Percentiles rank a stretch among this genome's conserved stretches.
These are phyloP conservation scores for Tragulus kanchil DNA, from an alignment of 2,113 vertebrate genomes.

Conservation along the genomic window DNA sequence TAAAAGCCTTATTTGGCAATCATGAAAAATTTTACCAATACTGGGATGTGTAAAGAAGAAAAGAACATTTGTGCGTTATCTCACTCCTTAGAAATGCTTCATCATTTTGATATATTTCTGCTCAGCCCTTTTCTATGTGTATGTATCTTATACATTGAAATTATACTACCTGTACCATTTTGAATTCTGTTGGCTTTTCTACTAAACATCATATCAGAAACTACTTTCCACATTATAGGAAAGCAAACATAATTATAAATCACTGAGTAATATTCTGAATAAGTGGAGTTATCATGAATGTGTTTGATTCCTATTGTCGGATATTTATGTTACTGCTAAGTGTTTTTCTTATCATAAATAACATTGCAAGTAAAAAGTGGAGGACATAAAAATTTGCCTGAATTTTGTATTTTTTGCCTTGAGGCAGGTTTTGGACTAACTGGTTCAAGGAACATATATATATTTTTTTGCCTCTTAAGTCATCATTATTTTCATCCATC, in stretches of 20 bases:
- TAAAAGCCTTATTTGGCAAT: background rate
- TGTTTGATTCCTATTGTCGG: conserved; percentile 30
- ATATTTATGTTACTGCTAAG: conserved; percentile 31
- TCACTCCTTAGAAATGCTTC: background rate
- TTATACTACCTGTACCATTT: background rate
- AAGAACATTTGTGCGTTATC: background rate
- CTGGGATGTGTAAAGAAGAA: background rate
- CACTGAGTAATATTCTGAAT: conserved; percentile 20
- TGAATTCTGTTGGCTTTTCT: background rate
- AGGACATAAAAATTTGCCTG: conserved; percentile 57
- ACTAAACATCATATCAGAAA: conserved; percentile 1
- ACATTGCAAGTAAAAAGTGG: conserved; percentile 27
- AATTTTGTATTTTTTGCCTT: conserved; percentile 30
- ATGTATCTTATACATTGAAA: background rate
- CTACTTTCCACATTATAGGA: background rate
- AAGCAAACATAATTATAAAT: conserved; percentile 44
- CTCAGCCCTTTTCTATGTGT: background rate
- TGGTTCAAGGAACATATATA: conserved; percentile 49
- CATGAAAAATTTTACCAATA: background rate
- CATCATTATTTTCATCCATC: no score
- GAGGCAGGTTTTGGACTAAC: conserved; percentile 53
- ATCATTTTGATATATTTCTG: conserved; percentile 2
- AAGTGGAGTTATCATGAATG: background rate
- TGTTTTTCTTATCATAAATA: conserved; percentile 41
- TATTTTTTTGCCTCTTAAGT: background rate